A percentile compares a stretch with the other conserved stretches of the same genome.
These are phyloP conservation scores for Ascidia mentula DNA, from an alignment of 23 tunicate species.

Conservation along the genomic window DNA sequence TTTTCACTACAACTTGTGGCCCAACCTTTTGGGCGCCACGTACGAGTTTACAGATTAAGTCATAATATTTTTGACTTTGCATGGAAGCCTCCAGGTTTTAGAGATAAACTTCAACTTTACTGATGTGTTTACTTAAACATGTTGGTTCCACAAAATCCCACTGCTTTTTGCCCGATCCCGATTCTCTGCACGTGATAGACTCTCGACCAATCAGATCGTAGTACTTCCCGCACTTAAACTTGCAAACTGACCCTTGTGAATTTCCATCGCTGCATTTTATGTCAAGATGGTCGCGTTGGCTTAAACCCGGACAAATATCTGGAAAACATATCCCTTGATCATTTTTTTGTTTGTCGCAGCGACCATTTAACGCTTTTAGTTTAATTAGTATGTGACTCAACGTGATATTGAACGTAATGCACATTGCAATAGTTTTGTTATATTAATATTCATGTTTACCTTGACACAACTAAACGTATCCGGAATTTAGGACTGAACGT, in stretches of 20 bases:
- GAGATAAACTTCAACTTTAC: background rate
- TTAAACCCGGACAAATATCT: background rate
- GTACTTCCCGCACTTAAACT: background rate
- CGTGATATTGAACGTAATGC: background rate
- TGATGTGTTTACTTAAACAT: background rate
- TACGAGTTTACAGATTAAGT: too few species aligned
- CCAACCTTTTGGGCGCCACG: background rate
- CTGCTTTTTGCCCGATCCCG: background rate
- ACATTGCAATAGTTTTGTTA: background rate
- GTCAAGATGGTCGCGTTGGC: background rate
- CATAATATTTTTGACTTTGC: too few species aligned
- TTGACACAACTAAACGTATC: too few species aligned
- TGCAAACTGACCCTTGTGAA: background rate
- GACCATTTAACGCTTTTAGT: too few species aligned
- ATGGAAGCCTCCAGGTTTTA: too few species aligned
- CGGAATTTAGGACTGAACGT: too few species aligned
- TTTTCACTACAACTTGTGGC: background rate
- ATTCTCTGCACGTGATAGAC: background rate
- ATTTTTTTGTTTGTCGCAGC: too few species aligned
- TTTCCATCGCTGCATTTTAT: background rate
- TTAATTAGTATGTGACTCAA: too few species aligned
- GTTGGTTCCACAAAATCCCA: background rate
- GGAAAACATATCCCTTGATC: too few species aligned
- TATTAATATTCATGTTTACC: too few species aligned
- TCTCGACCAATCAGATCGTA: background rate